Evolutionary conservation across 2,113 vertebrate species (phyloP).

Genomic region (Chlorodrepanis virens): DNA sequence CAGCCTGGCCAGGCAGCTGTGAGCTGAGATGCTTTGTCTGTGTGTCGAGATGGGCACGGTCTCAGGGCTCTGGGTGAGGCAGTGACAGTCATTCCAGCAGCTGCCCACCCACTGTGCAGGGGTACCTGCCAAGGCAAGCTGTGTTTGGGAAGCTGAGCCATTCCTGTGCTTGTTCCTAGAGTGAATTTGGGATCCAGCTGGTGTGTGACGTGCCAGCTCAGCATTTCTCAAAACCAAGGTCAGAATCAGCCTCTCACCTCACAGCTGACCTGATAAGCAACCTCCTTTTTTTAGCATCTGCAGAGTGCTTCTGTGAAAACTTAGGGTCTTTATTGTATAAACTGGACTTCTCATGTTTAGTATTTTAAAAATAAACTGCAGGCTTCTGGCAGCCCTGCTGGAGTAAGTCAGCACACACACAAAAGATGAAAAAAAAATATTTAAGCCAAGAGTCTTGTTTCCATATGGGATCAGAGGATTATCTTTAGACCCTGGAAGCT

Average conservation of each 20-base stretch:
- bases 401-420: neutral
- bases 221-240: neutral
- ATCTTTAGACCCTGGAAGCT: neutral
- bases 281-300: slow-evolving; percentile 32
- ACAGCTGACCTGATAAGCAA: neutral
- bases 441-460: neutral
- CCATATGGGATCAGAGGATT: neutral
- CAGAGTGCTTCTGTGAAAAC: neutral
- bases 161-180: neutral
- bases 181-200: neutral
- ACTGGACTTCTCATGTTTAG: slow-evolving; percentile 17
- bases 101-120: neutral
- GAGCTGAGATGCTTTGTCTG: neutral
- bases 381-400: slow-evolving; percentile 22
- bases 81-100: neutral
- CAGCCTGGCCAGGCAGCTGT: neutral
- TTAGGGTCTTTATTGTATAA: neutral
- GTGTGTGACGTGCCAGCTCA: neutral
- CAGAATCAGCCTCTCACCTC: neutral
- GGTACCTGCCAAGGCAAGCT: neutral
- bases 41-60: neutral
- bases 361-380: slow-evolving; percentile 41
- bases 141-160: neutral
- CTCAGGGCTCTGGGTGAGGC: neutral
- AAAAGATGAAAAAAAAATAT: neutral